phyloP scores from a whole-genome alignment of 2,797 vertebrate genomes.

The Rhinatrema bivittatum region DNA sequence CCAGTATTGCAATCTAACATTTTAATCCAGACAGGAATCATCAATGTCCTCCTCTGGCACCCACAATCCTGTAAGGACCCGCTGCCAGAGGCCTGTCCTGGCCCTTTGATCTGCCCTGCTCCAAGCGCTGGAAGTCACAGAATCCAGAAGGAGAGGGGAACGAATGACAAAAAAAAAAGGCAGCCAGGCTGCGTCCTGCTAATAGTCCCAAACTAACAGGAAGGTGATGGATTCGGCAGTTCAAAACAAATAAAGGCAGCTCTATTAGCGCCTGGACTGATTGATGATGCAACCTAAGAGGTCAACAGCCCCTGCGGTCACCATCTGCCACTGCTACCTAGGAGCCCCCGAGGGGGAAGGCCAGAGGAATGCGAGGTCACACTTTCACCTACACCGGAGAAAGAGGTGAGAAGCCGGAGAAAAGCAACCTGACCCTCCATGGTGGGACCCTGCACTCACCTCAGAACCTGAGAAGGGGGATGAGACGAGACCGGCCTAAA shows the following conservation, averaged over 20 bases:
- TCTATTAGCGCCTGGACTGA: constrained; percentile 1
- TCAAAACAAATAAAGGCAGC: constrained; percentile 9
- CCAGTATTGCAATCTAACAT: too few relatives aligned
- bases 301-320: constrained; percentile 10
- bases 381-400: too few relatives aligned
- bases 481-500: neutral
- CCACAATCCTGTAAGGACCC: too few relatives aligned
- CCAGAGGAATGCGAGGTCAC: constrained; percentile 16
- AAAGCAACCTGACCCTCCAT: too few relatives aligned
- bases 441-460: constrained; percentile 8
- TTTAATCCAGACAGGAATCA: too few relatives aligned
- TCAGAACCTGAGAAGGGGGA: neutral
- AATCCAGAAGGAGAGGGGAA: too few relatives aligned
- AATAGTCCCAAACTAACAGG: constrained; percentile 15
- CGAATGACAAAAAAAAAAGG: too few relatives aligned
- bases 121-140: too few relatives aligned
- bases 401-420: too few relatives aligned
- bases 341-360: neutral
- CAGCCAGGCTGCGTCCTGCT: constrained; percentile 4
- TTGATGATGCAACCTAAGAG: neutral
- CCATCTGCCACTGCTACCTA: constrained; percentile 38
- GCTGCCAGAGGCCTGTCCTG: too few relatives aligned
- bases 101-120: too few relatives aligned
- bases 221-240: constrained; percentile 1
- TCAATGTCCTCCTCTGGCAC: too few relatives aligned